Percentiles rank a stretch among this genome's conserved stretches.
phyloP scores from a whole-genome alignment of 2,888 invertebrate genomes.

The Latrodectus elegans region DNA sequence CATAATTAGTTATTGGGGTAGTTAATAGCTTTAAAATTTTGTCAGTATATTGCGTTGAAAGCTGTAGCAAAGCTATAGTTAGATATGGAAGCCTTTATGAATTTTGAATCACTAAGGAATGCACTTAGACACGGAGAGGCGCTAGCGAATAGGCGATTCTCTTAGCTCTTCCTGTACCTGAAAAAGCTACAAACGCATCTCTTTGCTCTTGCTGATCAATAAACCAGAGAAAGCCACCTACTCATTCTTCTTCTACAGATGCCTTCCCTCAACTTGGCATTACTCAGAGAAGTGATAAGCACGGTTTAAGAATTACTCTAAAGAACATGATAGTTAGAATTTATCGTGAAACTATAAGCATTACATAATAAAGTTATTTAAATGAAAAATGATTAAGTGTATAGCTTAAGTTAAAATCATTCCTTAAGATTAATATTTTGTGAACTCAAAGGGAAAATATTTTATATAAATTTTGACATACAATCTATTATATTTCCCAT shows the following conservation, averaged over 20 bases:
- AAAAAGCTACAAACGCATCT: not conserved
- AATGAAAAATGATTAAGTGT: too few relatives aligned
- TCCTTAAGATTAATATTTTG: too few relatives aligned
- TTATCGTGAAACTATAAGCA: too few relatives aligned
- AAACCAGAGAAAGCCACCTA: slow-evolving; percentile 38
- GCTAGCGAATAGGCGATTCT: not conserved
- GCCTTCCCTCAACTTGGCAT: slow-evolving; percentile 9
- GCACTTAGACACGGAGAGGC: not conserved
- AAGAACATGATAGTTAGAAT: too few relatives aligned
- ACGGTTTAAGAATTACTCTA: too few relatives aligned
- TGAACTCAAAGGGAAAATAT: too few relatives aligned
- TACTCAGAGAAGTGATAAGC: not conserved
- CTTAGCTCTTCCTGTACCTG: not conserved
- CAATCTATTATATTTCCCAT: too few relatives aligned
- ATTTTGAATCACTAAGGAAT: not conserved
- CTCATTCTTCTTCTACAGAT: slow-evolving; percentile 42
- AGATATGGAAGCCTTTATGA: not conserved
- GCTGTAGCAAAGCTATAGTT: not conserved
- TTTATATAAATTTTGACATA: too few relatives aligned
- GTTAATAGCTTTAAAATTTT: not conserved
- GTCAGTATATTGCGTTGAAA: not conserved
- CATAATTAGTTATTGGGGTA: too few relatives aligned
- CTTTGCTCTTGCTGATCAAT: slow-evolving; percentile 43
- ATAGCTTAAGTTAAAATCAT: too few relatives aligned
- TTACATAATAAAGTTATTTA: too few relatives aligned